Evolutionary conservation across 2,113 vertebrate species (phyloP).

Genomic region (Apteryx mantelli): DNA sequence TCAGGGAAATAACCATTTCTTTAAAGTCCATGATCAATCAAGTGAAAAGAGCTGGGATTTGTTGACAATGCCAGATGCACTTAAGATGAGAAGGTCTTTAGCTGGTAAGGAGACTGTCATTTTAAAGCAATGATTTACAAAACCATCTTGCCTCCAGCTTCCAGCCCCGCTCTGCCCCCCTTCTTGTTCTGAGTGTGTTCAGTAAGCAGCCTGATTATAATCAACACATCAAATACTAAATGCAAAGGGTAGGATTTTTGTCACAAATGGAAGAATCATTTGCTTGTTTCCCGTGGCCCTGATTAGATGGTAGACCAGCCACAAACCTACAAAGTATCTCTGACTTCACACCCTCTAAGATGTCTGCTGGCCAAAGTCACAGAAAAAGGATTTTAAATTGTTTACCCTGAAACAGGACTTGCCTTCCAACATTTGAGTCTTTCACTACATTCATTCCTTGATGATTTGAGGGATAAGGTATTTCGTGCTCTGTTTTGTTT

Average conservation of each 20-base stretch:
- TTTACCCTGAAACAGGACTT: neutral
- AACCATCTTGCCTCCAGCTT: neutral
- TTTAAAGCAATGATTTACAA: constrained; percentile 17
- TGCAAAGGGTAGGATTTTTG: neutral
- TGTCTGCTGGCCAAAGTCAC: neutral
- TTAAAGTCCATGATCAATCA: constrained; percentile 59
- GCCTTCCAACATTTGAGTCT: neutral
- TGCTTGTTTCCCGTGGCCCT: neutral
- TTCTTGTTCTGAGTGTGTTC: neutral
- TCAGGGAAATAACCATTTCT: constrained; percentile 59
- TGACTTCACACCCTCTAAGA: neutral
- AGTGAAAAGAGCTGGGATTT: constrained; percentile 21
- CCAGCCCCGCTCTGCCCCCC: neutral
- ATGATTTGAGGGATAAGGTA: neutral
- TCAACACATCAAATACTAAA: neutral
- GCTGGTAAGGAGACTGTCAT: neutral
- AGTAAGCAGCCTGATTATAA: neutral
- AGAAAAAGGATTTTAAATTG: neutral
- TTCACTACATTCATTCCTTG: neutral
- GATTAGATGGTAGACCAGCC: neutral
- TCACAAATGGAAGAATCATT: neutral
- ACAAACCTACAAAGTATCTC: neutral
- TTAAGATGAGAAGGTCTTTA: constrained; percentile 12
- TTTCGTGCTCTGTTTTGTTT: neutral
- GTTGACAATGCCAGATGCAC: constrained; percentile 38